These are phyloP conservation scores for Sycophaga agraensis DNA, from an alignment of 1,140 invertebrate species.

Conservation along the genomic window DNA sequence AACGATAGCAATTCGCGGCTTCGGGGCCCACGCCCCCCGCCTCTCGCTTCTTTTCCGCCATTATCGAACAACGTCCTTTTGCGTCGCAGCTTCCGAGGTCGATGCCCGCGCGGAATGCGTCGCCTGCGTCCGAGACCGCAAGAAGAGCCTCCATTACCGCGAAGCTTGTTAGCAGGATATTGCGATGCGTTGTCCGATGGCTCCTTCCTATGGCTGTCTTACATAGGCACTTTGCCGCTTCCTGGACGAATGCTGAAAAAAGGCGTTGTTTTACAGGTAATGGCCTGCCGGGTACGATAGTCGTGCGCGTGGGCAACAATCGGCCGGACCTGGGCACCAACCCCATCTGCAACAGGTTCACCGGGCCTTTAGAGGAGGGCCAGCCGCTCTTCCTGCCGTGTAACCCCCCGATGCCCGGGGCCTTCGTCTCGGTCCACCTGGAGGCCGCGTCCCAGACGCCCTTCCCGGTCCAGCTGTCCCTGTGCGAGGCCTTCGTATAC, in stretches of 20 bases:
- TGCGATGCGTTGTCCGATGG: no score
- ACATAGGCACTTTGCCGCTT: neutral
- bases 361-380: conserved; percentile 82
- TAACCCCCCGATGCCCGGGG: conserved; percentile 92
- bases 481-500: conserved; percentile 95
- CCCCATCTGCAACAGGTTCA: conserved; percentile 90
- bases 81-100: no score
- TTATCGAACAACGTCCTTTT: no score
- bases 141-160: no score
- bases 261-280: conserved; percentile 56
- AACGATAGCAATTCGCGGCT: no score
- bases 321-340: conserved; percentile 91
- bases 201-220: neutral
- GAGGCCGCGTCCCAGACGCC: conserved; percentile 63
- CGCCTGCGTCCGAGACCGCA: no score
- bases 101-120: no score
- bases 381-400: conserved; percentile 90
- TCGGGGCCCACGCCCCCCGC: no score
- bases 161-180: no score
- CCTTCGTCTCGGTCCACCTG: conserved; percentile 89
- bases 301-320: conserved; percentile 91
- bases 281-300: conserved; percentile 78
- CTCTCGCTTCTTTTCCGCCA: no score
- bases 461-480: conserved; percentile 73
- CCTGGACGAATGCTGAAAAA: no score